Conservation (phyloP, 2,113 vertebrate genomes). For the Heloderma charlesbogerti region DNA sequence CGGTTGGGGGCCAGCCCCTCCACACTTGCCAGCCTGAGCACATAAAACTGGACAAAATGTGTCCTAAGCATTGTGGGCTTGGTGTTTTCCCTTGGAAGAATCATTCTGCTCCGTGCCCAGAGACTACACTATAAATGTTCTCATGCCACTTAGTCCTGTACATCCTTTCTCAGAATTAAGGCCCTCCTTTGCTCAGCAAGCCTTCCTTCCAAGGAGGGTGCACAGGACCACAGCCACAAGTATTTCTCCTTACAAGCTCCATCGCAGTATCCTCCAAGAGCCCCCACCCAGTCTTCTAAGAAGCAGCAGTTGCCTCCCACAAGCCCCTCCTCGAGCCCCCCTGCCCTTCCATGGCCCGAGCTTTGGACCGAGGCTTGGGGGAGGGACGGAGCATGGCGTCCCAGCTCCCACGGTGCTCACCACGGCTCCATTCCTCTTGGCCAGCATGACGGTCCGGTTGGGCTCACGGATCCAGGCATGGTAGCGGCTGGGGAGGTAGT, state of each 20-base stretch:
- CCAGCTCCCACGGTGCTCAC: slow-evolving; percentile 46
- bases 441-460: slow-evolving; percentile 79
- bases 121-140: rapidly evolving
- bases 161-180: no score
- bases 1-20: not conserved
- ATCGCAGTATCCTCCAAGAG: not conserved
- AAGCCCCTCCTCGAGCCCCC: not conserved
- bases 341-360: no score
- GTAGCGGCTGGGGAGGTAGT: slow-evolving; percentile 84
- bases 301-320: no score
- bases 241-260: not conserved
- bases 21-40: no score
- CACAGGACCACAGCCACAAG: not conserved
- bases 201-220: not conserved
- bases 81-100: not conserved
- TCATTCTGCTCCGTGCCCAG: not conserved
- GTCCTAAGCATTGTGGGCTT: not conserved
- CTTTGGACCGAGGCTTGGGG: not conserved
- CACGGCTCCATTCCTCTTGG: slow-evolving; percentile 81
- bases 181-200: no score
- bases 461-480: slow-evolving; percentile 80
- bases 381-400: rapidly evolving
- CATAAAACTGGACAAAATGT: no score
- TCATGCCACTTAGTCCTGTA: no score
- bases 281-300: no score